phyloP scores from a whole-genome alignment of 2,888 invertebrate species.

The Zeuzera pyrina region DNA sequence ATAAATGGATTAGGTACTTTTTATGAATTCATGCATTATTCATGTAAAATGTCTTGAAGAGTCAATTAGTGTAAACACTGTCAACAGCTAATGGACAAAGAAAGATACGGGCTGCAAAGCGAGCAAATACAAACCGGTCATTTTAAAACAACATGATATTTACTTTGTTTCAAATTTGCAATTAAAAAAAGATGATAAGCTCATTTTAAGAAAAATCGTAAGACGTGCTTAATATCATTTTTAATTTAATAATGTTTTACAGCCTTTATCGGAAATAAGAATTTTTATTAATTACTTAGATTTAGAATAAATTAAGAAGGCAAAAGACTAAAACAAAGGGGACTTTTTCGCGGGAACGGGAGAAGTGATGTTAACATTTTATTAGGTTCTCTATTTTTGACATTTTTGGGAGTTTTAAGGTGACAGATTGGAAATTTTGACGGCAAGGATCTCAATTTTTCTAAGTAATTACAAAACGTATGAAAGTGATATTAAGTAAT shows the following conservation, averaged over 20 bases:
- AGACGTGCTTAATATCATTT: neutral
- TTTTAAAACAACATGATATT: constrained; percentile 39
- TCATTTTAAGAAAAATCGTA: neutral
- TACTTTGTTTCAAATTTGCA: constrained; percentile 56
- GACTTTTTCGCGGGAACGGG: no score
- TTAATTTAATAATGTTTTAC: neutral
- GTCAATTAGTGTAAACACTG: no score
- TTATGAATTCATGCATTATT: no score
- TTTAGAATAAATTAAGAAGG: neutral
- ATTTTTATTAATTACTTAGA: neutral
- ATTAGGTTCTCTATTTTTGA: no score
- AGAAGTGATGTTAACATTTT: no score
- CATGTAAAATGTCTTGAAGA: no score
- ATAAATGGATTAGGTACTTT: no score
- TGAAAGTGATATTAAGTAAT: no score
- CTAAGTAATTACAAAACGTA: no score
- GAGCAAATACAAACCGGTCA: constrained; percentile 49
- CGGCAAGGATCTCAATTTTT: no score
- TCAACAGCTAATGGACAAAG: constrained; percentile 39
- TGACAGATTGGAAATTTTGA: no score
- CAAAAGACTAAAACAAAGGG: neutral
- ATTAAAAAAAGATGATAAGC: constrained; percentile 47
- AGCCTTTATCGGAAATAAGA: neutral
- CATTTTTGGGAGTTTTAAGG: no score
- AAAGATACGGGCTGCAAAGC: constrained; percentile 29